Base-by-base conservation (phyloP, 2,113 vertebrate genomes). In the Hystrix cristata region DNA sequence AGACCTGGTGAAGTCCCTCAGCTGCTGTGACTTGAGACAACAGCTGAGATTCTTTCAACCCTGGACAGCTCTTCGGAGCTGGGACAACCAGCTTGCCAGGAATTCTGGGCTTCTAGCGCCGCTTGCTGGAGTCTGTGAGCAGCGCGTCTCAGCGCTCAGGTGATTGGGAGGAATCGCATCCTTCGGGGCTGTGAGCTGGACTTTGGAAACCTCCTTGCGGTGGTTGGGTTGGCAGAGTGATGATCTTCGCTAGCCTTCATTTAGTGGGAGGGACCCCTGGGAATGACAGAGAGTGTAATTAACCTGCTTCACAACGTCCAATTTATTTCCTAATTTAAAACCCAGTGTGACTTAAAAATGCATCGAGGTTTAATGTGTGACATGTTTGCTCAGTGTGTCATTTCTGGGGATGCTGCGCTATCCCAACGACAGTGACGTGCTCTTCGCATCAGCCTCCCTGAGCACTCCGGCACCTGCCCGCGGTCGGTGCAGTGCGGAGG, bases 121-220 rank as follows among this genome's bases (percentile, higher is more conserved):
- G 18, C 18, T 21, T 38, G 8, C 1, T 82, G 55, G 57, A 2
- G 14, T 59, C 23, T 25, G 12, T 60, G 79, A 34, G 34, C 14
- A 57, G 25, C 25, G 19, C 59, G 79, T 81, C 53, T 81, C 53
- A 57, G 0, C 9, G 6, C 19, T 23, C 19, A 25, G 10, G 34
- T 38, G 21, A 59, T 38, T 59, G 10, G 79, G 21, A 81, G 53
- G 23, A 59, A n/a, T 5, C 59, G 79, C 19, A 81, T 11, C 53
- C 10, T 16, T 21, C n/a, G 34, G 19, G 2, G 2, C 31, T 6
- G 18, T 57, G 31, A 1, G 8, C 18, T 38, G 5, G 3, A 25
- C 34, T 38, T 59, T 60, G 29, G 31, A 21, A 21, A 23, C 9
- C 79, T 81, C 21, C 55, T n/a, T 19, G 51, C 13, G 4, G 34